These are phyloP conservation scores for Bellardia pandia DNA, from an alignment of 2,888 invertebrate species.

Conservation along the genomic window DNA sequence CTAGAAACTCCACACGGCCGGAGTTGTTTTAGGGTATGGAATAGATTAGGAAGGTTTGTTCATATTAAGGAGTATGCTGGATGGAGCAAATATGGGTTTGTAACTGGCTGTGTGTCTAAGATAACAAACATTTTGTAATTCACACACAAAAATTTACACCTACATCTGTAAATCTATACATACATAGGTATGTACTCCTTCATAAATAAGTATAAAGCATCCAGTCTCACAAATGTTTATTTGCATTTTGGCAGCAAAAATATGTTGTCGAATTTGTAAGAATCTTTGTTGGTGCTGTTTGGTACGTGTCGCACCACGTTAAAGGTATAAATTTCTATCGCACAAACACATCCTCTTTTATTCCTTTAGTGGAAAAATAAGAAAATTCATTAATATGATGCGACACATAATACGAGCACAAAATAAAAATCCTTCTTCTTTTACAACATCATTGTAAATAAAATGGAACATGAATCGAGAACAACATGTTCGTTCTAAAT, in stretches of 20 bases:
- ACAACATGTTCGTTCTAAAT: slow-evolving; percentile 1
- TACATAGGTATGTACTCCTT: background rate
- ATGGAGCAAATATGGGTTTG: slow-evolving; percentile 21
- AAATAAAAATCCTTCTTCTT: slow-evolving; percentile 6
- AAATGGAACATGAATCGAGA: slow-evolving; percentile 22
- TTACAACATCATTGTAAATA: slow-evolving; percentile 45
- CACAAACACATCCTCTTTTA: background rate
- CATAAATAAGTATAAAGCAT: background rate
- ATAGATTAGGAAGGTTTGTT: slow-evolving; percentile 27
- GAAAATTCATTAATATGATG: slow-evolving; percentile 30
- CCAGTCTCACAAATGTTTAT: background rate
- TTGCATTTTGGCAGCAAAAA: slow-evolving; percentile 44
- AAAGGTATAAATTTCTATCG: slow-evolving; percentile 36
- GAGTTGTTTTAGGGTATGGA: background rate
- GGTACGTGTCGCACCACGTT: background rate
- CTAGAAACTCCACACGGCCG: background rate
- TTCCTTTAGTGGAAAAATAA: background rate
- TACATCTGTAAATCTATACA: slow-evolving; percentile 1
- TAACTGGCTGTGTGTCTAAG: slow-evolving; percentile 3
- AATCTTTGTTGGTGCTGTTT: background rate
- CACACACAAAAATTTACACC: background rate
- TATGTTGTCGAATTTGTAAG: slow-evolving; percentile 30
- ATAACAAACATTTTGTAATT: slow-evolving; percentile 30
- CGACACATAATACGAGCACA: slow-evolving; percentile 23
- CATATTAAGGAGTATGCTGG: background rate